Evolutionary conservation across 2,888 invertebrate species (phyloP).

Genomic region (Oithona nana): DNA sequence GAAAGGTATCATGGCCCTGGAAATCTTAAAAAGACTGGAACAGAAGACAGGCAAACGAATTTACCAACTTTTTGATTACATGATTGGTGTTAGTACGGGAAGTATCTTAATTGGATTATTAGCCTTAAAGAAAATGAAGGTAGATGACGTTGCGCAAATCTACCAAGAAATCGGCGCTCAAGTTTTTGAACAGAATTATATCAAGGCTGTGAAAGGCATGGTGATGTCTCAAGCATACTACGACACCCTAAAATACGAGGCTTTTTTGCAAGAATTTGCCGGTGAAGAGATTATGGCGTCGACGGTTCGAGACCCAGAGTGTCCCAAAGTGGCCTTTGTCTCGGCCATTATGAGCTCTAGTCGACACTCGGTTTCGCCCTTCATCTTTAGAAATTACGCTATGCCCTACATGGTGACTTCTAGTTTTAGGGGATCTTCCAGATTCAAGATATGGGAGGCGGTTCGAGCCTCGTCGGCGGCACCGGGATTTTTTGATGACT

Average conservation of each 20-base stretch:
- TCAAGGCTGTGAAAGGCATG: conserved; percentile 50
- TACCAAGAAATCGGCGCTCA: conserved; percentile 41
- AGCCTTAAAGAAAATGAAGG: conserved; percentile 39
- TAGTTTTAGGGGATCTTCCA: conserved; percentile 46
- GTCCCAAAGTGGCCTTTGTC: conserved; percentile 45
- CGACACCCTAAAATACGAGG: conserved; percentile 63
- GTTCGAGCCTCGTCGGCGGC: conserved; percentile 76
- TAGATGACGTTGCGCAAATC: conserved; percentile 40
- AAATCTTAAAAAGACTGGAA: conserved; percentile 59
- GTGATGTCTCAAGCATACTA: conserved; percentile 76
- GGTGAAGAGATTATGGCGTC: conserved; percentile 29
- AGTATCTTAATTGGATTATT: conserved; percentile 56
- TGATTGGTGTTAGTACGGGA: conserved; percentile 61
- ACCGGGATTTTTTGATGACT: conserved; percentile 75
- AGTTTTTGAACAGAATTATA: conserved; percentile 44
- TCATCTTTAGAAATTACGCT: conserved; percentile 67
- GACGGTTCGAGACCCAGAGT: conserved; percentile 26
- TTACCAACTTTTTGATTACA: conserved; percentile 63
- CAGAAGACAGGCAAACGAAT: conserved; percentile 38
- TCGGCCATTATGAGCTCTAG: conserved; percentile 55
- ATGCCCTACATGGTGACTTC: conserved; percentile 46
- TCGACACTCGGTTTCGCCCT: conserved; percentile 43
- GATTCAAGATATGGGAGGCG: conserved; percentile 57
- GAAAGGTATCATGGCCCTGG: conserved; percentile 60
- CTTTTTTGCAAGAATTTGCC: conserved; percentile 44